Evolutionary conservation across 2,113 vertebrate species (phyloP), one percentile per base, ranked within the genome.

Genomic region (Rhinoderma darwinii): DNA sequence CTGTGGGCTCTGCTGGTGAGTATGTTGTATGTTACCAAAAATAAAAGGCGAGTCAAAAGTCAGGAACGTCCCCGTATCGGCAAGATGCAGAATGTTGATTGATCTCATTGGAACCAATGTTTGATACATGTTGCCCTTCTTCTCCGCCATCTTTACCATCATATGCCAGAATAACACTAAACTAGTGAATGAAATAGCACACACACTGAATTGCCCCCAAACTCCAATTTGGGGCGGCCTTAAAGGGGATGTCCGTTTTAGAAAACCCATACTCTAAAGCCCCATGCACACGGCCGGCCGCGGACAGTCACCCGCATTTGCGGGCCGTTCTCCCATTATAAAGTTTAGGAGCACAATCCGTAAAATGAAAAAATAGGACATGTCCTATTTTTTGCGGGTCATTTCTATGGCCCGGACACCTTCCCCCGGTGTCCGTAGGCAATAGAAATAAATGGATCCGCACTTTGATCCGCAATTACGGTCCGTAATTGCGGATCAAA

Each of bases 1-100:
- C 17, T 11, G 32, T 14, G 35, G 37, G 18, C 14, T 27, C 5
- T 84, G 83, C 83, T 76, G 83, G 83, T 76, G 54, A 22, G 27
- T 68, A 11, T 5, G 6, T 22, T 50, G 27, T 68, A 11, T 5
- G 6, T 22, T 50, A 50, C 47, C 47, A 7, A 18, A 25, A 56
- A 9, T 10, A 25, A 56, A 56, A 56, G 44, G 14, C 9, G 44
- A 47, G 7, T 47, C 44, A 61, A 61, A 63, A 5, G 1, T 30
- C n/a, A 63, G n/a, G 27, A 30, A 22, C 20, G 4, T 2, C 54
- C 47, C 47, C 6, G 5, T 50, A 50, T 50, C 12, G 5, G 47
- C 12, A 11, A 50, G 47, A 14, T 50, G 47, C 5, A 50, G 12
- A 2, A 14, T n/a, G 12, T 50, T 9, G 47, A 50, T 50, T 50